Evolutionary conservation across 2,113 vertebrate genomes (phyloP), one percentile per base, ranked within the genome.

Genomic region (Aspiorhynchus laticeps): DNA sequence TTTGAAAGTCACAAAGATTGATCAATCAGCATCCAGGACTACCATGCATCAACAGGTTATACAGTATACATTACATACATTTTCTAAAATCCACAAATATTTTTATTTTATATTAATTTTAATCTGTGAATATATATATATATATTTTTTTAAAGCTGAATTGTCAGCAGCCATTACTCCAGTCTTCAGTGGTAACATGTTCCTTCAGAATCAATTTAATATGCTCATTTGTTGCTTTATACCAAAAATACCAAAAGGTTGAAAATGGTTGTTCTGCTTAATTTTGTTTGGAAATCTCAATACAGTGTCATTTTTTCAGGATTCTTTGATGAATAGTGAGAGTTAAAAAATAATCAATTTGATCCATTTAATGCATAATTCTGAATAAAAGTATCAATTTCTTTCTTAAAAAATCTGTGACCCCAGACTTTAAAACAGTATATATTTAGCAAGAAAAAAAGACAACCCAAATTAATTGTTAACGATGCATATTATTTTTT

Each of bases 1-100:
- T 36, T 43, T 85, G 61, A 71, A 43, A 69, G 56, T 79, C 38
- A n/a, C 80, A 67, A 81, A 19, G 51, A 53, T 7, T 53, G 51
- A 53, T 2, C 51, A 53, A 53, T 53, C 51, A 53, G 51, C 51
- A 53, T 53, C 17, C 51, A 19, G 51, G 17, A 53, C 15, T 6
- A 5, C 51, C 51, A 53, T 19, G 17, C 51, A 53, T 6, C 51
- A 53, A 53, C 14, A 48, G 14, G 14, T 51, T 15, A 38, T 38
- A 38, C 38, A 43, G 41, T 10, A 2, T 43, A 43, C 2, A 43
- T 10, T 10, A 10, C 10, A 43, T 43, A 43, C 9, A 41, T 41
- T 41, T 41, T 41, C 38, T 41, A 41, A 7, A 41, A 9, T 41
- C 38, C 38, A 41, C 8, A 41, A 41, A 41, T 8, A 61, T 63